Base-by-base conservation (phyloP, 1,140 invertebrate genomes). In the Belonocnema kinseyi region DNA sequence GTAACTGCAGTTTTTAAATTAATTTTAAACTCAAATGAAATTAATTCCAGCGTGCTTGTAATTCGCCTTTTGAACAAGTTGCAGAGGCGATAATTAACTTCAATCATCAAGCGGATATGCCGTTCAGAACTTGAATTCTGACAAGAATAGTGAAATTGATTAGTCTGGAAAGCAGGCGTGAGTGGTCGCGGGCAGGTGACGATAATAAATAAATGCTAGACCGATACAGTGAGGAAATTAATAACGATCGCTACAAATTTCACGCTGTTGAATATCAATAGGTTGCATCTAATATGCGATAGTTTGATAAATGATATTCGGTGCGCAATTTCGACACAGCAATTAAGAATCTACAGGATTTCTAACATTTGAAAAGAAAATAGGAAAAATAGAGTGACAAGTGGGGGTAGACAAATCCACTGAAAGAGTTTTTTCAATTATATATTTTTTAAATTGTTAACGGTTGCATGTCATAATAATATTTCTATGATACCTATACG, bases 201-300 rank as follows among this genome's bases (percentile, higher is more conserved):
- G 61, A 66, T 33, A 66, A 66, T 66, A 66, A 66, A 21, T 61
- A 61, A 66, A 66, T 66, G 40, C 21, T 66, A 46, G 21, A 66
- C 61, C 26, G 26, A 40, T 66, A 58, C 10, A 40, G 33, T 16
- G 61, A 66, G 61, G 33, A 66, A 66, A 66, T 66, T 66, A 66
- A 66, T 66, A 66, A 66, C 14, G 61, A 66, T 40, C 46, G 61
- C 33, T 66, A 66, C 61, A n/a, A 66, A 66, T 66, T 40, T 66
- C 61, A 66, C 26, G 61, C 61, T 66, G 3, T 33, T 66, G 61
- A 61, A 26, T 61, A 61, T 61, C 58, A 61, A 61, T 61, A 61
- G 58, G 21, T 16, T 13, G 58, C 2, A 61, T 61, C 19, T 58
- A 7, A 21, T 61, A 61, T 61, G 58, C 58, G 58, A 61, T 61